Evolutionary conservation across 1,140 invertebrate genomes (phyloP), one percentile per base, ranked within the genome.

Genomic region (Heliothis virescens): DNA sequence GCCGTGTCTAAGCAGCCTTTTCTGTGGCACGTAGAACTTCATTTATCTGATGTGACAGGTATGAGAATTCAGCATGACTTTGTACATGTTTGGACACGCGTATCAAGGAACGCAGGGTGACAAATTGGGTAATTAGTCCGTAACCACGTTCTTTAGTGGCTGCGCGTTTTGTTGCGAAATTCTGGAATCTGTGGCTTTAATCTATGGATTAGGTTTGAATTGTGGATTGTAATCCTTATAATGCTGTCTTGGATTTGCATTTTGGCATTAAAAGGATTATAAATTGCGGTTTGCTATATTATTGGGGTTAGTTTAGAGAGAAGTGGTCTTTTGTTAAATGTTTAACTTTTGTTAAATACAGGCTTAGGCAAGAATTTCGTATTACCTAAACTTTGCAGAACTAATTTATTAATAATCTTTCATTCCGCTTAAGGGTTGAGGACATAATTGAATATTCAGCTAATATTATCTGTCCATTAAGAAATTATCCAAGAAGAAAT

Each of bases 61-160:
- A 79, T 85, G 86, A 81, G 85, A 91, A 89, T 86, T 86, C 41
- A 80, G 71, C 65, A 78, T 67, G 52, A 59, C 62, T 67, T 16
- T 79, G 67, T 63, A 65, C 63, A 71, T 53, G 18, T 74, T 53
- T 73, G 57, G 75, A 63, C 47, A 77, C 47, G 48, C 26, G 16
- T 76, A 79, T 79, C 29, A 53, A 71, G 57, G 55, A 59, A 50
- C 59, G 29, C 18, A 47, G 72, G 41, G 50, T 92, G 90, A 92
- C 89, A 91, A 91, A 91, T 91, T 90, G 83, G 87, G 84, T 87
- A 89, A 91, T 91, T 90, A 91, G 85, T 65, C 60, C 57, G 41
- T 50, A 74, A 53, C 60, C 74, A 65, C 74, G 74, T 63, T 63
- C 84, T 84, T 85, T 79, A 85, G 87, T 87, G 86, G 89, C 88